Percentiles rank a stretch among this genome's conserved stretches.
phyloP scores from a whole-genome alignment of 2,797 vertebrate genomes.

The Malacoraja senta region DNA sequence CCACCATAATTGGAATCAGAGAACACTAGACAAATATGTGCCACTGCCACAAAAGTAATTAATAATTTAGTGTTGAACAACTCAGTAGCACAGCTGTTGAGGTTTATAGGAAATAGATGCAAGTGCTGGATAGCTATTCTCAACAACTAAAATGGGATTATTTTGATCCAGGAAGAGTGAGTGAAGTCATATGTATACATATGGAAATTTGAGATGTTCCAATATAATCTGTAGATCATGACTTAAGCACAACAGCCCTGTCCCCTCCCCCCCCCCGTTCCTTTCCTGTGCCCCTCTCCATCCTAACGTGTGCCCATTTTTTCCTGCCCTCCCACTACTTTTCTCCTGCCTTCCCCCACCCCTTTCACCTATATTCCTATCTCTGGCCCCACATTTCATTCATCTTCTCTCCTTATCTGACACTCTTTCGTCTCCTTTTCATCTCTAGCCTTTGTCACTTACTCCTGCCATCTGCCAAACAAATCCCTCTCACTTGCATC shows the following conservation, averaged over 20 bases:
- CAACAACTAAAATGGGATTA: slow-evolving; percentile 20
- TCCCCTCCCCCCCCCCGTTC: too few relatives aligned
- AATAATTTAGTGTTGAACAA: neutral
- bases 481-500: too few relatives aligned
- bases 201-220: neutral
- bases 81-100: neutral
- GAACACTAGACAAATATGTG: neutral
- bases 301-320: too few relatives aligned
- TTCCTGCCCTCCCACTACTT: too few relatives aligned
- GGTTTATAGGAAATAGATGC: neutral
- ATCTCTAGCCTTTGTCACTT: too few relatives aligned
- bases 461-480: too few relatives aligned
- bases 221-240: neutral
- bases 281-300: too few relatives aligned
- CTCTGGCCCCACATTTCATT: too few relatives aligned
- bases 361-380: too few relatives aligned
- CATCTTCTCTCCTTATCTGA: too few relatives aligned
- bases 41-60: neutral
- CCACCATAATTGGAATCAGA: neutral
- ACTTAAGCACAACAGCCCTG: neutral
- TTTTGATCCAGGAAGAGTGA: neutral
- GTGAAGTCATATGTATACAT: neutral
- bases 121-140: neutral
- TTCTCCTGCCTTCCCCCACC: too few relatives aligned
- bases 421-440: too few relatives aligned